Conservation (phyloP, 1,140 invertebrate genomes). For the Drosophila virilis region DNA sequence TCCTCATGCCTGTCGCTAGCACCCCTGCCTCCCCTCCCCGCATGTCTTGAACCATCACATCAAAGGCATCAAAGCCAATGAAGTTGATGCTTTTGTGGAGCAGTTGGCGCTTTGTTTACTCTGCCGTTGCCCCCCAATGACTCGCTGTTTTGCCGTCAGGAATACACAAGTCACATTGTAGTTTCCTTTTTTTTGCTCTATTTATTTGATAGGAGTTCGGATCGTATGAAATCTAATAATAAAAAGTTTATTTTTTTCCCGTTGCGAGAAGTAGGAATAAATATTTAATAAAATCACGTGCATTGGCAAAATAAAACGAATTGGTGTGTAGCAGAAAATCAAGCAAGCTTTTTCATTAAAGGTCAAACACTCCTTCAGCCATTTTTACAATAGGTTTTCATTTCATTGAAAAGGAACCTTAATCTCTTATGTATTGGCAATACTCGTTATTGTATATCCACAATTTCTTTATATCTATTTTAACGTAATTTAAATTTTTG, state of each 20-base stretch:
- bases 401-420: no score
- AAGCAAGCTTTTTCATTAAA: no score
- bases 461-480: no score
- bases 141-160: constrained; percentile 30
- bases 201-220: neutral
- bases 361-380: no score
- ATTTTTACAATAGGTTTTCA: no score
- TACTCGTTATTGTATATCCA: no score
- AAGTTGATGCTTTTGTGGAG: constrained; percentile 63
- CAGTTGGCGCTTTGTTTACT: constrained; percentile 50
- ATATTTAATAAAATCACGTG: constrained; percentile 7
- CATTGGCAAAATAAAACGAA: no score
- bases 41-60: constrained; percentile 16
- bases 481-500: no score
- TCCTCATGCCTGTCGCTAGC: neutral
- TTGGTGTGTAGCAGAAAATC: no score
- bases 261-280: neutral
- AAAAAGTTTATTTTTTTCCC: neutral
- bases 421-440: no score
- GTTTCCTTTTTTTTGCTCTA: neutral
- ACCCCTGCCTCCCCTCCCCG: neutral
- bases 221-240: constrained; percentile 16
- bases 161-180: constrained; percentile 11
- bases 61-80: constrained; percentile 58
- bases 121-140: constrained; percentile 7